Evolutionary conservation across 53 echinoderm and acorn worm genomes (phyloP), one percentile per base, ranked within the genome.

Genomic region (Pentamera pediparva): DNA sequence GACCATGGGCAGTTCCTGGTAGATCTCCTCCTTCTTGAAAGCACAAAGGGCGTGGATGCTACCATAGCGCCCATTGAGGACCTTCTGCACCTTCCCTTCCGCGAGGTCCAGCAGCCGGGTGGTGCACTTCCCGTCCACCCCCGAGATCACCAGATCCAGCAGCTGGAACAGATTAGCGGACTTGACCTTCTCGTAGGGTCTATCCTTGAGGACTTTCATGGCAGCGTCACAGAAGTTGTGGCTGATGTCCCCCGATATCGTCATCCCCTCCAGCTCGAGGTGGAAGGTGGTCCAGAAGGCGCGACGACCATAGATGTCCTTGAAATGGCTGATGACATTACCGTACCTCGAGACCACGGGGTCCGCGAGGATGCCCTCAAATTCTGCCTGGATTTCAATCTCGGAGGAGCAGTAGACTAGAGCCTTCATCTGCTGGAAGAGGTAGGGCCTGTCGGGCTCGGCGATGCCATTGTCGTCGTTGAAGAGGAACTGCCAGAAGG

Each of bases 401-500:
- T 52, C 75, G 0, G 76, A 59, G 17, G 70, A 39, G 5, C 84
- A 75, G 32, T 83, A 56, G 1, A 86, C 59, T 37, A 90, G 48
- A 35, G 71, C 30, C 51, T 78, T 83, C 83, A 90, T 75, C 56
- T 76, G 52, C 43, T 79, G 76, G 52, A 88, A 70, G 26, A 88
- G 76, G 69, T 80, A 61, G 1, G 45, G 19, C 15, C 70, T 75
- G 48, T 84, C 84, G 0, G 35, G 56, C 19, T 61, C 58, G 2
- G 73, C 70, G 38, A 70, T 70, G 36, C 70, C 58, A 29, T 65
- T 35, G 28, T 69, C 47, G 11, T 67, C 69, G 24, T 84, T 79
- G 30, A 79, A 84, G 39, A 88, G 61, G 27, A 81, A 69, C 32
- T 35, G 71, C 85, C 85, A 85, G 48, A 85, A 85, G 7, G 85